A percentile compares a stretch with the other conserved stretches of the same genome.
These are phyloP conservation scores for Palythoa grandis DNA, from an alignment of 92 coral and sea anemone genomes.

Conservation along the genomic window DNA sequence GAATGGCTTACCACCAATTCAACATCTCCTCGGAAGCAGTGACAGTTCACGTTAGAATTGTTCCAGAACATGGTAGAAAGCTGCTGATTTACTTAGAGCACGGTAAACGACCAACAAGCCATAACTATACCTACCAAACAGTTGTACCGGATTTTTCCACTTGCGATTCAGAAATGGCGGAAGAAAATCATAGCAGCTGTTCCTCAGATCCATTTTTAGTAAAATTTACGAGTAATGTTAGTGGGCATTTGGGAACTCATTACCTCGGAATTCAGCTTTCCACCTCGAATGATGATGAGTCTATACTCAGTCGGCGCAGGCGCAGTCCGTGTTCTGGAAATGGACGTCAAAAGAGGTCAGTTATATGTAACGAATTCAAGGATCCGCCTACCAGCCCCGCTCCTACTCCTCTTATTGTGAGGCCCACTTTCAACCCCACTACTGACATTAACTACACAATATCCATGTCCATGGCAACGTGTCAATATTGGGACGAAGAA, in stretches of 20 bases:
- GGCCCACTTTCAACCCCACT: constrained; percentile 65
- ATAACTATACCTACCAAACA: constrained; percentile 53
- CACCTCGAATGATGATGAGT: constrained; percentile 19
- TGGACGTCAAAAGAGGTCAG: constrained; percentile 78
- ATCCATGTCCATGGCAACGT: constrained; percentile 73
- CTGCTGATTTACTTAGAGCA: constrained; percentile 65
- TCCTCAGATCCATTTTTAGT: constrained; percentile 63
- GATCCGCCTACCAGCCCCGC: constrained; percentile 91
- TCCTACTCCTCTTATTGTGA: constrained; percentile 65
- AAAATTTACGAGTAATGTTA: constrained; percentile 54
- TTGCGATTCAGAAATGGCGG: constrained; percentile 47
- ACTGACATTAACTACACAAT: constrained; percentile 82
- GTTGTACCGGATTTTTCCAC: constrained; percentile 76
- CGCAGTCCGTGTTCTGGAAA: constrained; percentile 80
- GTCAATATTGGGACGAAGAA: constrained; percentile 82
- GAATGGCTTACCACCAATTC: constrained; percentile 75
- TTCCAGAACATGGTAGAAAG: constrained; percentile 64
- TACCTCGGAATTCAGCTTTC: constrained; percentile 66
- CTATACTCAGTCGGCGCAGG: constrained; percentile 43
- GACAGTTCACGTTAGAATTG: constrained; percentile 61
- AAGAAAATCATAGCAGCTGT: constrained; percentile 54
- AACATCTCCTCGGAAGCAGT: constrained; percentile 64
- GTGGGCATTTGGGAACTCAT: constrained; percentile 63
- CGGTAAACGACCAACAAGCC: constrained; percentile 66
- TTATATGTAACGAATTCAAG: constrained; percentile 77